Evolutionary conservation across 2,797 vertebrate genomes (phyloP), one percentile per base, ranked within the genome.

Genomic region (Karalla daura): DNA sequence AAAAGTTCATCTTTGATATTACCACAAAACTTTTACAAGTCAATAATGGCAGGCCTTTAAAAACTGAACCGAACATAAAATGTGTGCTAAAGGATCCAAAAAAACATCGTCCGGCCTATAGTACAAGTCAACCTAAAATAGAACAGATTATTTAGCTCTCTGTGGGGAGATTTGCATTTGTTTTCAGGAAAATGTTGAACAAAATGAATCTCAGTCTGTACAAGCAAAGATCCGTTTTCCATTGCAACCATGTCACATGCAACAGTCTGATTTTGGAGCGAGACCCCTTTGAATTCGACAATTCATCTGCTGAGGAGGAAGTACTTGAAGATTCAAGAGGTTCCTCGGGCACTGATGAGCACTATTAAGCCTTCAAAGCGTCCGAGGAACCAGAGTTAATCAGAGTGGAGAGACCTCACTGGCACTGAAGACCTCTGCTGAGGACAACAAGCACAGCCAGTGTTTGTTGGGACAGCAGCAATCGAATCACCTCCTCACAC

Each of bases 371-470:
- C 32, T 33, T 47, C 14, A 37, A 65, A 45, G 6, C 24, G 43
- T 52, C 50, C 44, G 36, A 58, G 50, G 45, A 68, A 33, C 7
- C 46, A 1, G 11, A 24, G 45, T 20, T 63, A 61, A 27, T 78
- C 33, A 62, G 30, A 40, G 44, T 24, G 24, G 40, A 40, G 21
- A 44, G 32, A 44, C 45, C 30, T 17, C 63, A 55, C 83, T 55
- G 63, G 63, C 32, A 61, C 47, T 58, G 35, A 40, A 78, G 63
- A 41, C 43, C 17, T 30, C 50, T 55, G 24, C 15, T 5, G 58
- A 58, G 37, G 45, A 62, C 56, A 71, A 64, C n/a, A 52, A 60
- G 47, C 13, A 36, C 15, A 63, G 35, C 43, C 45, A 25, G 21
- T 70, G 45, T 70, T 79, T 58, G 23, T 15, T 2, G 3, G 28